These are phyloP conservation scores for Thalpophila matura DNA, from an alignment of 2,888 invertebrate species.

Conservation along the genomic window DNA sequence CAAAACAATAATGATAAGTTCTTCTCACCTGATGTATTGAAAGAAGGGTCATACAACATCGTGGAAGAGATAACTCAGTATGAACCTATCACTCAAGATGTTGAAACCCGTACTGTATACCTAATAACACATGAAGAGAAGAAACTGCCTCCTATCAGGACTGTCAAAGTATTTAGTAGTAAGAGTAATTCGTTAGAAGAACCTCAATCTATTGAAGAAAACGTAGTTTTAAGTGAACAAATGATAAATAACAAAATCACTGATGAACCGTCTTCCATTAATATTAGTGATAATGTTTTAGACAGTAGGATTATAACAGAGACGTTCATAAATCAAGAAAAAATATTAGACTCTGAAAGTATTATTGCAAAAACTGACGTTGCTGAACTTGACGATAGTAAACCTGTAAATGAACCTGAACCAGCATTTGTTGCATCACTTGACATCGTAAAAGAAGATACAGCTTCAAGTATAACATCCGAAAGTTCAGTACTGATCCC, in stretches of 20 bases:
- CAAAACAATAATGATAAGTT: conserved; percentile 86
- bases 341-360: conserved; percentile 14
- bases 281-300: conserved; percentile 57
- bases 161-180: conserved; percentile 90
- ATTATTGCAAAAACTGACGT: background rate
- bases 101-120: conserved; percentile 89
- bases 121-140: conserved; percentile 94
- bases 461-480: background rate
- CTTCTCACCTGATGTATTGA: conserved; percentile 71
- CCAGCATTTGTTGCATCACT: background rate
- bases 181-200: conserved; percentile 91
- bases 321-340: conserved; percentile 26
- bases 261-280: conserved; percentile 73
- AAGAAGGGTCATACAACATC: conserved; percentile 75
- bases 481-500: conserved; percentile 3
- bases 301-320: conserved; percentile 44
- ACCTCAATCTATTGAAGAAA: conserved; percentile 62
- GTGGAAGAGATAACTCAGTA: conserved; percentile 79
- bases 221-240: conserved; percentile 52
- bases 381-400: background rate
- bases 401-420: background rate
- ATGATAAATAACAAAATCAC: conserved; percentile 71
- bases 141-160: conserved; percentile 92
- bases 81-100: conserved; percentile 74
- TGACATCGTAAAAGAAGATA: conserved; percentile 1